Percentiles rank a stretch among this genome's conserved stretches.
Conservation (phyloP, 1,140 invertebrate genomes). For the Caenorhabditis inopinata region DNA sequence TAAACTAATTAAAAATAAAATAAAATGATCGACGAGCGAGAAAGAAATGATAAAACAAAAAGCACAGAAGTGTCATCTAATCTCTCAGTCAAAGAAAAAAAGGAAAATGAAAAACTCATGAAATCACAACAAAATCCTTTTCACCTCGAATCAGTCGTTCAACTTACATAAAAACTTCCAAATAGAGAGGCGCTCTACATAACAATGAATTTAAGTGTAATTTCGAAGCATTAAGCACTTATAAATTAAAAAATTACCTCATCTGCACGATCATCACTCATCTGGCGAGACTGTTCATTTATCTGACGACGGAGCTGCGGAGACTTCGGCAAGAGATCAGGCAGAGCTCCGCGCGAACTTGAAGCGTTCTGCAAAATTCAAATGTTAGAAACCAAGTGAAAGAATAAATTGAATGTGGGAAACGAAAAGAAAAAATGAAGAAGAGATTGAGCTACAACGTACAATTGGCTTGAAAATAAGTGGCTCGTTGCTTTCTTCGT, state of each 20-base stretch:
- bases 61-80: constrained; percentile 20
- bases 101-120: constrained; percentile 36
- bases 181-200: constrained; percentile 60
- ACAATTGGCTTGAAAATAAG: constrained; percentile 19
- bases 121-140: constrained; percentile 22
- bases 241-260: constrained; percentile 49
- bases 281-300: background rate
- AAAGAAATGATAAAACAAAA: background rate
- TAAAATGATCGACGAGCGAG: background rate
- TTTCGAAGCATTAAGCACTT: background rate
- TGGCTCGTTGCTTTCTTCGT: constrained; percentile 11
- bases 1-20: background rate
- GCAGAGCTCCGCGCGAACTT: constrained; percentile 24
- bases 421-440: background rate
- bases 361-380: constrained; percentile 6
- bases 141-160: background rate
- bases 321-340: constrained; percentile 37
- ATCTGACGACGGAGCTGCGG: constrained; percentile 7
- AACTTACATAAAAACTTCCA: constrained; percentile 63
- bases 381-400: too few relatives aligned
- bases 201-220: background rate
- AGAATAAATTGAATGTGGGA: too few relatives aligned
- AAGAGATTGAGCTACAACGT: background rate
- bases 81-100: background rate
- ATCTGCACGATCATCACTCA: constrained; percentile 51